Conservation (phyloP, 1,140 invertebrate species). For the Metaphire vulgaris region DNA sequence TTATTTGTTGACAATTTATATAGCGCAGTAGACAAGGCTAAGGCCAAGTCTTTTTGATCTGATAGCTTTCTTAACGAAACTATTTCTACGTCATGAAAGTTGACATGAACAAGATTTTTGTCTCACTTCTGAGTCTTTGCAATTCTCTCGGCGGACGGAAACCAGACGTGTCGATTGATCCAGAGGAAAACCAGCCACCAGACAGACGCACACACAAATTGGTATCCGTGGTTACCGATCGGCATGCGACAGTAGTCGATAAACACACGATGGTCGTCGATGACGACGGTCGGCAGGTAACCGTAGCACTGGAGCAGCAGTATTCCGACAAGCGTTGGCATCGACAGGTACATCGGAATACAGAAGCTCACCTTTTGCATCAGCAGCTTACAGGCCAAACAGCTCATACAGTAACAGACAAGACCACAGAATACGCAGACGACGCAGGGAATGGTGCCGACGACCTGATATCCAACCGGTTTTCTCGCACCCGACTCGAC, state of each 20-base stretch:
- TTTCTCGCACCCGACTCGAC: too few relatives aligned
- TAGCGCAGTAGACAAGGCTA: too few relatives aligned
- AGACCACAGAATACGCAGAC: slow-evolving; percentile 30
- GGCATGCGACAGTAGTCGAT: slow-evolving; percentile 3
- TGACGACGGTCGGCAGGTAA: neutral
- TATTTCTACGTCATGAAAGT: too few relatives aligned
- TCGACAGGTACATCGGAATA: neutral
- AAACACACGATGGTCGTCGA: neutral
- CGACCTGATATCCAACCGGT: slow-evolving; percentile 14
- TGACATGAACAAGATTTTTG: too few relatives aligned
- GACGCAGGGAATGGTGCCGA: slow-evolving; percentile 17
- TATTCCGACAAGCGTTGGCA: slow-evolving; percentile 6
- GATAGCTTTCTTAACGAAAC: too few relatives aligned
- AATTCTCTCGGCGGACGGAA: slow-evolving; percentile 90
- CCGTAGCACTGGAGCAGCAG: slow-evolving; percentile 23
- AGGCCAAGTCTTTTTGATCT: too few relatives aligned
- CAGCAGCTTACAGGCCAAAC: slow-evolving; percentile 47
- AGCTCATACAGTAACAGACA: slow-evolving; percentile 40
- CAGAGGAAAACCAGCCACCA: slow-evolving; percentile 90
- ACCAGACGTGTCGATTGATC: slow-evolving; percentile 97
- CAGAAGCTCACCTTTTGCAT: slow-evolving; percentile 44
- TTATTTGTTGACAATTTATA: too few relatives aligned
- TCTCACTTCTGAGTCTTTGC: slow-evolving; percentile 81
- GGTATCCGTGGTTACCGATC: neutral
- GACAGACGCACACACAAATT: slow-evolving; percentile 44